phyloP scores from a whole-genome alignment of 2,113 vertebrate species.

The Chiloscyllium plagiosum region DNA sequence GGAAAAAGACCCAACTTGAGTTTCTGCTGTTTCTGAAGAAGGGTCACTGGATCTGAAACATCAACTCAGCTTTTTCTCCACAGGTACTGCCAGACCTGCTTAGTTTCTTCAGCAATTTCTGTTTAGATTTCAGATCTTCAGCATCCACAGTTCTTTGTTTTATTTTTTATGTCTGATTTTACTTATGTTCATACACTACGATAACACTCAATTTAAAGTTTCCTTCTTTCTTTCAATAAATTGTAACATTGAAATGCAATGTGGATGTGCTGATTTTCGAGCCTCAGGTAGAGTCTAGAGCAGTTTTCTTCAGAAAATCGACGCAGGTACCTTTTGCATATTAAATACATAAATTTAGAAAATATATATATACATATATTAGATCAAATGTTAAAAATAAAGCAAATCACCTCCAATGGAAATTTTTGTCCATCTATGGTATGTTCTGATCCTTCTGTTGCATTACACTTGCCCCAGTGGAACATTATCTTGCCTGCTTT shows the following conservation, averaged over 20 bases:
- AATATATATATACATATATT: no score
- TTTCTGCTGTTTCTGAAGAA: no score
- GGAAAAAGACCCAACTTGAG: no score
- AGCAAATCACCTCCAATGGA: conserved; percentile 78
- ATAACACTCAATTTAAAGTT: background rate
- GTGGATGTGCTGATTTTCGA: background rate
- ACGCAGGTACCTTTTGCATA: background rate
- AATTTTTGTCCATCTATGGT: conserved; percentile 83
- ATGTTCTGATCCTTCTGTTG: conserved; percentile 87
- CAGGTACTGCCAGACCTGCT: no score
- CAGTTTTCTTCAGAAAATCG: background rate
- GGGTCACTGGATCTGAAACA: no score
- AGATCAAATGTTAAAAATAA: background rate
- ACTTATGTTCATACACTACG: background rate
- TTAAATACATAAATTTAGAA: no score
- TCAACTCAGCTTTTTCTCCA: no score
- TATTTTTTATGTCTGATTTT: background rate
- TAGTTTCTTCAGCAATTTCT: no score
- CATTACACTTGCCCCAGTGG: conserved; percentile 95
- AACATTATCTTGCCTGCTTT: conserved; percentile 85
- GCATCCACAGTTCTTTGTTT: no score
- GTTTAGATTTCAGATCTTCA: no score
- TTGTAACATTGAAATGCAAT: background rate
- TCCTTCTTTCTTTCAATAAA: background rate
- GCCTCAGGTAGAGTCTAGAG: background rate